phyloP scores from a whole-genome alignment of 2,797 vertebrate species.

The Limnodromus scolopaceus region DNA sequence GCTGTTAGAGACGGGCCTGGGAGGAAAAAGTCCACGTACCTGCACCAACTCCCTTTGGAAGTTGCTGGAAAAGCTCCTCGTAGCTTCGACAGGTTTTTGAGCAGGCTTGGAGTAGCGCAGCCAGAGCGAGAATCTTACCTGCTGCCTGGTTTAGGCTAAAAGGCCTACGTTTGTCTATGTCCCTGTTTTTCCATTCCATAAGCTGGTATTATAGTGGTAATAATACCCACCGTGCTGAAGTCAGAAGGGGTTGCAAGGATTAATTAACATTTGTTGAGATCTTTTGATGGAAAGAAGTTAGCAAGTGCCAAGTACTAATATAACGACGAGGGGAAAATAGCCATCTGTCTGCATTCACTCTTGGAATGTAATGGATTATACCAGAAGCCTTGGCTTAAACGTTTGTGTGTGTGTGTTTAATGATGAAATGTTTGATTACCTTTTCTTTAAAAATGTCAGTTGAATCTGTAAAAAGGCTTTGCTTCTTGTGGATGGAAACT shows the following conservation, averaged over 20 bases:
- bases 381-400: background rate
- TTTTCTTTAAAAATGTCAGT: background rate
- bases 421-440: background rate
- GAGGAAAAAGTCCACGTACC: background rate
- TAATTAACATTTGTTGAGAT: background rate
- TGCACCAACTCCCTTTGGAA: background rate
- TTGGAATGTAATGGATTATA: background rate
- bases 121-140: background rate
- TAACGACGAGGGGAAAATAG: background rate
- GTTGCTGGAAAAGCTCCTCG: background rate
- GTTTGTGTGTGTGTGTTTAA: background rate
- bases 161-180: accelerated
- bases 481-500: background rate
- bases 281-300: background rate
- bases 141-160: background rate
- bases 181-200: background rate
- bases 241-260: background rate
- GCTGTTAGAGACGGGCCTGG: background rate
- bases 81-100: background rate
- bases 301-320: background rate
- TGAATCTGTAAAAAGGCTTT: background rate
- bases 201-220: background rate
- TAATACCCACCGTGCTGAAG: background rate
- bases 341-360: background rate
- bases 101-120: background rate